Evolutionary conservation across 2,797 vertebrate species (phyloP), one percentile per base, ranked within the genome.

Genomic region (Coilia nasus): DNA sequence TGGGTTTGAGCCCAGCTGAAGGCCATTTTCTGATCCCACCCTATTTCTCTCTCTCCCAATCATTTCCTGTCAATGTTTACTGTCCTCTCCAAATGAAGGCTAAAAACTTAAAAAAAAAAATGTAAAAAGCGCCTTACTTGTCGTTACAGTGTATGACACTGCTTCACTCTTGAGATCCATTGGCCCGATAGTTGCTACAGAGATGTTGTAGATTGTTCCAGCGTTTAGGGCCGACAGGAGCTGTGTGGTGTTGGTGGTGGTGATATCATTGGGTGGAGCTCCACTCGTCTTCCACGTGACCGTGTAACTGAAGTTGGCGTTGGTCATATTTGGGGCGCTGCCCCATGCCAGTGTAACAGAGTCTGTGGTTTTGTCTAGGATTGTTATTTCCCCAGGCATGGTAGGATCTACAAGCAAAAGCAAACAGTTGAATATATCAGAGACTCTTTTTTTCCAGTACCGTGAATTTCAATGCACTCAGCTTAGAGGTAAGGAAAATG

Each of bases 161-260:
- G 2, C 6, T 15, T 85, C 12, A 82, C 95, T 96, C 83, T 50
- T 7, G 4, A 95, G 92, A 75, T 0, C 11, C 90, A 90, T 0
- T 2, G 0, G 87, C 0, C 93, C 95, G 23, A 90, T 81, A 41
- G 94, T 93, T 59, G 28, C 81, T 28, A 95, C 87, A 0, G 90
- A 93, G 84, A 95, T 87, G 80, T 89, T 91, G 85, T 94, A 94
- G 4, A 90, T 4, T 1, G 94, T 95, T 82, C 95, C 95, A 83
- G 94, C 92, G 0, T 0, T 0, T 88, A 96, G 88, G 56, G 11
- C 0, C 11, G 17, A 0, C 71, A 95, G 88, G 1, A 7, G 86
- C 12, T 87, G 2, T 10, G 0, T 89, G 82, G 80, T 91, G 28
- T 1, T 75, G 10, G 0, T 11, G 81, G 87, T 83, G 0, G 2